These are phyloP conservation scores for Chondrilla cf. caribensis DNA, from an alignment of 37 sponge, comb jelly and placozoan species.

Conservation along the genomic window DNA sequence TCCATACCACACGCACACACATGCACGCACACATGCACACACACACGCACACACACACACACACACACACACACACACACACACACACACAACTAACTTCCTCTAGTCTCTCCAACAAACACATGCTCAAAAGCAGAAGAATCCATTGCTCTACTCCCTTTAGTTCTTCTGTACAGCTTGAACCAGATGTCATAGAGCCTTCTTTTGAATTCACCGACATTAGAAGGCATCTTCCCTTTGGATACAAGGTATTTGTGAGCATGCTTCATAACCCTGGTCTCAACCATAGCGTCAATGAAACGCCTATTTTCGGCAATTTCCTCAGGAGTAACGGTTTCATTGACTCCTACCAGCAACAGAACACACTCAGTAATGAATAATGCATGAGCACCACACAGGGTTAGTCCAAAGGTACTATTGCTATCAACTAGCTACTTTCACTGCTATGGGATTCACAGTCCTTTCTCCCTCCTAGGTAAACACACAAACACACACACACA, in stretches of 20 bases:
- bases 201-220: slow-evolving; percentile 66
- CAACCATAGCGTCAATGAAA: slow-evolving; percentile 73
- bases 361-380: too few relatives aligned
- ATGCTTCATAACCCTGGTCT: slow-evolving; percentile 66
- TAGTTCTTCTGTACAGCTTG: slow-evolving; percentile 76
- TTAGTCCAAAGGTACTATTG: too few relatives aligned
- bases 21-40: slow-evolving; percentile 26
- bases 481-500: too few relatives aligned
- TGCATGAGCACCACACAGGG: not conserved
- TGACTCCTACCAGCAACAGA: slow-evolving; percentile 5
- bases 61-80: slow-evolving; percentile 42
- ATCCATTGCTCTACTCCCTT: slow-evolving; percentile 52
- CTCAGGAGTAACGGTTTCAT: slow-evolving; percentile 74
- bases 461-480: too few relatives aligned
- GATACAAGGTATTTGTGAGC: slow-evolving; percentile 68
- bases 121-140: slow-evolving; percentile 96
- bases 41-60: slow-evolving; percentile 32
- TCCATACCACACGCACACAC: slow-evolving; percentile 33
- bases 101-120: slow-evolving; percentile 92
- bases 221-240: slow-evolving; percentile 49
- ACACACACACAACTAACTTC: slow-evolving; percentile 29
- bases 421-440: too few relatives aligned
- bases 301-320: slow-evolving; percentile 75
- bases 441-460: too few relatives aligned
- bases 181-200: slow-evolving; percentile 89